Conservation (phyloP, 2,797 vertebrate genomes). For the Acomys russatus region DNA sequence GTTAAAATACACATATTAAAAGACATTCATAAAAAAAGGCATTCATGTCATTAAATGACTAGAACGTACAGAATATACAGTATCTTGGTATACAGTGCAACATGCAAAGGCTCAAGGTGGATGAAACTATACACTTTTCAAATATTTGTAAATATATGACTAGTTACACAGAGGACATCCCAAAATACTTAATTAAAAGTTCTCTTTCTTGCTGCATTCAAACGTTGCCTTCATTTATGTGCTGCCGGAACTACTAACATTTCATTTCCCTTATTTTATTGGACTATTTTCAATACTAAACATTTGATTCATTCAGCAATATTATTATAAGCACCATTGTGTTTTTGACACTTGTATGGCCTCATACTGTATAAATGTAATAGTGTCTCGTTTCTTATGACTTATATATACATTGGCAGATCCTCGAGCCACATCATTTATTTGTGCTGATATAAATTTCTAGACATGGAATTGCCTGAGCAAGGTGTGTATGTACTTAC, state of each 20-base stretch:
- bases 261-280: neutral
- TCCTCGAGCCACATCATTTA: neutral
- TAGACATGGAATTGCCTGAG: neutral
- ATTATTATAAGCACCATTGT: neutral
- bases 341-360: neutral
- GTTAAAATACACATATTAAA: slow-evolving; percentile 17
- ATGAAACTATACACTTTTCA: neutral
- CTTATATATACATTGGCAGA: slow-evolving; percentile 13
- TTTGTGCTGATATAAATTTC: neutral
- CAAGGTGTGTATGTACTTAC: neutral
- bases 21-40: neutral
- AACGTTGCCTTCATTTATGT: neutral
- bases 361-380: neutral
- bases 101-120: neutral
- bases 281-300: neutral
- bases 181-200: neutral
- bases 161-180: neutral
- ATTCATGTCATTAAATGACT: neutral
- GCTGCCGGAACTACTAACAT: neutral
- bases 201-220: neutral
- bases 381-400: slow-evolving; percentile 7
- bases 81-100: neutral
- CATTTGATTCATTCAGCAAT: neutral
- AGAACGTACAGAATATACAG: neutral
- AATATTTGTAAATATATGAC: neutral